A percentile compares a stretch with the other conserved stretches of the same genome.
Conservation (phyloP, 2,113 vertebrate species). For the Cepphus grylle region DNA sequence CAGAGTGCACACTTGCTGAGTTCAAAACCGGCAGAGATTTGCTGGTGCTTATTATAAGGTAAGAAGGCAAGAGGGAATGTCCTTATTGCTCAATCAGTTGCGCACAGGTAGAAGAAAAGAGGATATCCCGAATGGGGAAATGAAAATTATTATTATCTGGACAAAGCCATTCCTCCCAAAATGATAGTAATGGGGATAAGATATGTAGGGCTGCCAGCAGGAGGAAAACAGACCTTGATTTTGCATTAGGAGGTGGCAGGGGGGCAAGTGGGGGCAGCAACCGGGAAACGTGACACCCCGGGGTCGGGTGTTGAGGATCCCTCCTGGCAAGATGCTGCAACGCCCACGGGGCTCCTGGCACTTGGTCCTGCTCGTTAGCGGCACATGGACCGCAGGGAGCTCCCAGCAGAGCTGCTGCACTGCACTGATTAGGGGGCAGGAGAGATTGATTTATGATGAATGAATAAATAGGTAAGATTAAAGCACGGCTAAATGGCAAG, state of each 20-base stretch:
- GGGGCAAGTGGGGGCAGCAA: not conserved
- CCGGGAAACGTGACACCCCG: not conserved
- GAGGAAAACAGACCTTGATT: not conserved
- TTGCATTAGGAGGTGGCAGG: not conserved
- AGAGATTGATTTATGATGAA: constrained; percentile 23
- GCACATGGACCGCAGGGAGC: not conserved
- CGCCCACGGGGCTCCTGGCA: fast-evolving
- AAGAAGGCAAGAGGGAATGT: not conserved
- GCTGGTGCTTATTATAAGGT: constrained; percentile 4
- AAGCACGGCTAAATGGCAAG: not conserved
- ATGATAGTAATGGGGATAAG: not conserved
- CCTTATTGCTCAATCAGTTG: constrained; percentile 16
- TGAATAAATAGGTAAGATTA: constrained; percentile 40
- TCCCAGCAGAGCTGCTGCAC: not conserved
- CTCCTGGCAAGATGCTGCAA: not conserved
- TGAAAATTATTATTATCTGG: not conserved
- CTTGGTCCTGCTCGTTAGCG: not conserved
- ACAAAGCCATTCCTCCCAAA: not conserved
- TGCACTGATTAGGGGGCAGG: constrained; percentile 13
- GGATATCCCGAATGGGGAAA: not conserved
- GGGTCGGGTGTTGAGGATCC: not conserved
- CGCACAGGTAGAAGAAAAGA: not conserved
- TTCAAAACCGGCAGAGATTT: constrained; percentile 13
- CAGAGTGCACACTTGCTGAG: not conserved
- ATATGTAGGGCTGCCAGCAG: not conserved